These are phyloP conservation scores for Vulpes ferrilata DNA, from an alignment of 2,113 vertebrate genomes.

Conservation along the genomic window DNA sequence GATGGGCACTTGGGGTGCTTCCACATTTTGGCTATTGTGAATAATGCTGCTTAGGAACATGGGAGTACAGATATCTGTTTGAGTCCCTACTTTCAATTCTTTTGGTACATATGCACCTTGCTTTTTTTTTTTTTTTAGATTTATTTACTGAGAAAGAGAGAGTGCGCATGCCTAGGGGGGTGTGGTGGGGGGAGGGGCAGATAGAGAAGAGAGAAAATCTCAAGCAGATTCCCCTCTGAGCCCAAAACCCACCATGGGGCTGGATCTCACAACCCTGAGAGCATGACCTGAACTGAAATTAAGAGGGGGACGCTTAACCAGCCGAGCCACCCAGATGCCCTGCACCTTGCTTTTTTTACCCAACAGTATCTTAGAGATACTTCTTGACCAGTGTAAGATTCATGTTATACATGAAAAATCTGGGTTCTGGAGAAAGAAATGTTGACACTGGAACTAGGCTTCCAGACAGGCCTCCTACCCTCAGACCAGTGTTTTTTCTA, in stretches of 20 bases:
- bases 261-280: neutral
- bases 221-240: neutral
- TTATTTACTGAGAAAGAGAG: neutral
- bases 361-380: neutral
- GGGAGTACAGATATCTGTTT: neutral
- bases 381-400: neutral
- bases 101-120: neutral
- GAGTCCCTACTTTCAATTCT: neutral
- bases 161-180: neutral
- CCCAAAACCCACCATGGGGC: neutral
- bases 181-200: neutral
- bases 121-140: too few relatives aligned
- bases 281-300: neutral
- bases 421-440: neutral
- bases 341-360: neutral
- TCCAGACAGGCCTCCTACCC: neutral
- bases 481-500: neutral
- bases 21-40: too few relatives aligned
- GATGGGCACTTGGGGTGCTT: neutral
- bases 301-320: neutral
- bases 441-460: neutral
- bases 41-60: neutral
- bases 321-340: neutral
- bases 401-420: neutral
- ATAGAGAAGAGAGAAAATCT: neutral